A percentile compares a stretch with the other conserved stretches of the same genome.
These are phyloP conservation scores for Pteropus alecto DNA, from an alignment of 2,113 vertebrate species.

Conservation along the genomic window DNA sequence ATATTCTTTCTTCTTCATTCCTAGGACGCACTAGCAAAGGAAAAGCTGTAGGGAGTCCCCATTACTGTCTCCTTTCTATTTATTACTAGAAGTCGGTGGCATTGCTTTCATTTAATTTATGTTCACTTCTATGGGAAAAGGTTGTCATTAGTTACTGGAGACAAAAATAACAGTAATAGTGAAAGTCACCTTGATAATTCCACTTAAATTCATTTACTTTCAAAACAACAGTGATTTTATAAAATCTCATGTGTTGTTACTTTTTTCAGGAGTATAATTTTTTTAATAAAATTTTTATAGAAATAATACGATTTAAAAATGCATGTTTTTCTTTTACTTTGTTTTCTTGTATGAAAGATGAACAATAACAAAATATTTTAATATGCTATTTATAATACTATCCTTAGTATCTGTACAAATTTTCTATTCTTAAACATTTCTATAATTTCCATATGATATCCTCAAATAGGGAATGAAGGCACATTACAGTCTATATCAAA, in stretches of 20 bases:
- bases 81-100: constrained; percentile 32
- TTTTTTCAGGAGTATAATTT: not conserved
- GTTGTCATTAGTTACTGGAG: constrained; percentile 63
- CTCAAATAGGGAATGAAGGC: not conserved
- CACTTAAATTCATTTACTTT: constrained; percentile 56
- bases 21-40: constrained; percentile 18
- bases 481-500: not conserved
- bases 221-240: constrained; percentile 31
- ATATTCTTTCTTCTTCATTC: constrained; percentile 30
- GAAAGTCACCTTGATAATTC: constrained; percentile 68
- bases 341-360: not conserved
- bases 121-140: constrained; percentile 44
- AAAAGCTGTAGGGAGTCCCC: constrained; percentile 38
- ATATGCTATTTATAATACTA: not conserved
- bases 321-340: not conserved
- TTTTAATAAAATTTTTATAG: not conserved
- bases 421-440: not conserved
- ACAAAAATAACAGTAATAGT: constrained; percentile 56
- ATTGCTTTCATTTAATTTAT: constrained; percentile 64
- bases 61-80: constrained; percentile 52
- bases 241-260: not conserved
- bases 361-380: not conserved
- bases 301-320: not conserved
- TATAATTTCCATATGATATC: not conserved
- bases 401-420: not conserved